Base-by-base conservation (phyloP, 2,113 vertebrate species). In the Sinocyclocheilus anshuiensis region DNA sequence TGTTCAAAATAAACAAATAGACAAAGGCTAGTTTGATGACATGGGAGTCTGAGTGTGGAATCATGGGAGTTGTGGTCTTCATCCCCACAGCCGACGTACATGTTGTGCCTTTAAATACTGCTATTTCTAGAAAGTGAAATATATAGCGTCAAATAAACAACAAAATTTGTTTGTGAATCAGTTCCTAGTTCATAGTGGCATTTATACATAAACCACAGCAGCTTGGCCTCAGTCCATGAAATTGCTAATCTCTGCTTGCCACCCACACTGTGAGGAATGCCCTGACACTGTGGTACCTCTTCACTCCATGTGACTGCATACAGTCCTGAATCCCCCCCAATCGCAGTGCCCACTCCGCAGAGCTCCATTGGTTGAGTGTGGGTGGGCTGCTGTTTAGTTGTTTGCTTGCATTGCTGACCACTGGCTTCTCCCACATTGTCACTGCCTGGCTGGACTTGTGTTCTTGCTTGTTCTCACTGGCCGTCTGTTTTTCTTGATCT, bases 401-500 rank as follows among this genome's bases (percentile, higher is more conserved):
- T 90, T 80, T 91, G 87, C 89, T 50, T 86, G 89, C 83, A 89
- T 91, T 91, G 89, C 90, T 83, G 63, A 86, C 69, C 79, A 45
- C 76, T 81, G 29, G 50, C 50, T 81, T 87, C 83, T 81, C 85
- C 83, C 83, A 88, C 87, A 74, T 87, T 87, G 79, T 81, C 90
- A 86, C 90, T 55, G 87, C 86, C 87, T 88, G 87, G 77, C 53
- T 39, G 79, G 87, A 88, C 75, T 48, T 87, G 90, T 90, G 88
- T 89, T 89, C 87, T 92, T 55, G 24, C 78, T 59, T 29, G 2
- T 76, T 86, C 78, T 82, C 61, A 84, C 69, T 15, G 10, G 69
- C 78, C 77, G 26, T 77, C 77, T 81, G 61, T 80, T 20, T 29
- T 4, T 78, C 83, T 76, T 53, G 5, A 81, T 61, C 12, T 5